phyloP scores from a whole-genome alignment of 2,888 invertebrate species.

The Heliconius ismenius region DNA sequence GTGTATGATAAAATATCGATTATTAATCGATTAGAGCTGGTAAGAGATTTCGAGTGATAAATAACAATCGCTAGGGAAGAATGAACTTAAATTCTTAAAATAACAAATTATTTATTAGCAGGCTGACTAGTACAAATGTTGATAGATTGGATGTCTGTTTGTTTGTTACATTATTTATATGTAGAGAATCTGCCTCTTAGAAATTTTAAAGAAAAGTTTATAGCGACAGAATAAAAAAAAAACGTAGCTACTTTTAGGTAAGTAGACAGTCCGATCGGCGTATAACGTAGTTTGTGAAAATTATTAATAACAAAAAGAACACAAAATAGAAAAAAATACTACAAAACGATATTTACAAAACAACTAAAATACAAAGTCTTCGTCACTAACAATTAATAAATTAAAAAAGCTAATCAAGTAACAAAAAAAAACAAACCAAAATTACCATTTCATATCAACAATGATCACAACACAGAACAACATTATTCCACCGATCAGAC shows the following conservation, averaged over 20 bases:
- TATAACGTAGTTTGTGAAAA: not conserved
- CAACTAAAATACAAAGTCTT: not conserved
- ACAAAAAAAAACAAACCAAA: not conserved
- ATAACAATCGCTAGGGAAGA: conserved; percentile 16
- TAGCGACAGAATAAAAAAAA: not conserved
- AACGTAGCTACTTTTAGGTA: conserved; percentile 4
- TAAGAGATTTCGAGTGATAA: not conserved
- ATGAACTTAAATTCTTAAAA: conserved; percentile 31
- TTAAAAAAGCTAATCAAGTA: not conserved
- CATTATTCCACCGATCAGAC: conserved; percentile 6
- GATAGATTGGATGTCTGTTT: conserved; percentile 27
- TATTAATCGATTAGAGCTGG: not conserved
- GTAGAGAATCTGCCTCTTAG: conserved; percentile 4
- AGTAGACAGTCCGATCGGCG: conserved; percentile 18
- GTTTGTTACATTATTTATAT: conserved; percentile 9
- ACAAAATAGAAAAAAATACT: not conserved
- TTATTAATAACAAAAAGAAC: not conserved
- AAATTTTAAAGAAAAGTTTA: not conserved
- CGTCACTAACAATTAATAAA: not conserved
- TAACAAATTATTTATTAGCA: conserved; percentile 35
- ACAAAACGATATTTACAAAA: conserved; percentile 7
- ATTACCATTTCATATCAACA: not conserved
- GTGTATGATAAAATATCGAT: not conserved
- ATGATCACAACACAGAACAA: not conserved
- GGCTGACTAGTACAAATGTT: conserved; percentile 37